Evolutionary conservation across 2,888 invertebrate genomes (phyloP).

Genomic region (Phrixothrix hirtus): DNA sequence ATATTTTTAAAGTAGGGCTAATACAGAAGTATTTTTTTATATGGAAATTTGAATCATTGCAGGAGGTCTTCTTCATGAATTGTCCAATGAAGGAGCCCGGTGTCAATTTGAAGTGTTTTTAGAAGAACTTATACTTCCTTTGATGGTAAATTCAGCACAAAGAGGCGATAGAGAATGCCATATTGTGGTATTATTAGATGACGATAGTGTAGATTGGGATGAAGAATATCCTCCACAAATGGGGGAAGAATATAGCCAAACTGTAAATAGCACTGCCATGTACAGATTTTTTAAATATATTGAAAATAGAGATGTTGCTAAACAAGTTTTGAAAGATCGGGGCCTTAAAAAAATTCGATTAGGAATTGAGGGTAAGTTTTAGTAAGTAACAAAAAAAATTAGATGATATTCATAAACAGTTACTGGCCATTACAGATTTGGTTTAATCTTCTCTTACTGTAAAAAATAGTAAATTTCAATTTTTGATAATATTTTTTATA

Average conservation of each 20-base stretch:
- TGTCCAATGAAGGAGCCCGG: slow-evolving; percentile 99
- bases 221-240: slow-evolving; percentile 99
- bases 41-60: slow-evolving; percentile 35
- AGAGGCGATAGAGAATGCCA: slow-evolving; percentile 98
- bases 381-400: too few species aligned
- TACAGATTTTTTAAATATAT: slow-evolving; percentile 99
- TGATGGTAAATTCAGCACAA: slow-evolving; percentile 93
- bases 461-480: too few species aligned
- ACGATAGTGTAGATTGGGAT: slow-evolving; percentile 97
- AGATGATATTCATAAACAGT: too few species aligned
- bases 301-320: slow-evolving; percentile 98
- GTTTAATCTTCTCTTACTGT: too few species aligned
- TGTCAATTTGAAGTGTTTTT: slow-evolving; percentile 96
- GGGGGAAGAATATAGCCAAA: slow-evolving; percentile 99
- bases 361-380: slow-evolving; percentile 80
- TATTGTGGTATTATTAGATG: slow-evolving; percentile 93
- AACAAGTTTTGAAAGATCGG: slow-evolving; percentile 97
- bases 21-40: too few species aligned
- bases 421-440: too few species aligned
- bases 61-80: slow-evolving; percentile 94
- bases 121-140: slow-evolving; percentile 91
- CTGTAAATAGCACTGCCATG: slow-evolving; percentile 92
- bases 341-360: slow-evolving; percentile 98
- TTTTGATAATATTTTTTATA: too few species aligned
- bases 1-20: too few species aligned